Conservation (phyloP, 30 jellyfish, hydroid and myxozoan genomes). For the Chironex yamaguchii region DNA sequence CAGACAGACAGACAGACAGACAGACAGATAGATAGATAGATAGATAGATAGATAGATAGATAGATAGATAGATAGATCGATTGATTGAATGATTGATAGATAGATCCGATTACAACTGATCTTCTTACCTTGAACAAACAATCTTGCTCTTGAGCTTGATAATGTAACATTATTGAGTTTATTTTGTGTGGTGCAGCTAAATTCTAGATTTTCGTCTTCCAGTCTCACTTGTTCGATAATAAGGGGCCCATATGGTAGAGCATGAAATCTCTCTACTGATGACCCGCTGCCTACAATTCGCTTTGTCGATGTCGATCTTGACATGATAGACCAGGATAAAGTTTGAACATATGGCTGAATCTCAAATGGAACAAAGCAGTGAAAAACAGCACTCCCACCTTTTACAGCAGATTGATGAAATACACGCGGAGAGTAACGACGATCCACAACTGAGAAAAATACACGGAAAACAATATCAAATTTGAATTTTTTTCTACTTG, state of each 20-base stretch:
- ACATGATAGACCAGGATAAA: conserved; percentile 76
- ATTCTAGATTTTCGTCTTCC: conserved; percentile 62
- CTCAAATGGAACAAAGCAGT: conserved; percentile 64
- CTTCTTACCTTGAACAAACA: conserved; percentile 70
- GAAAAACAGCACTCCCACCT: conserved; percentile 85
- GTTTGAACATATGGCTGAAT: conserved; percentile 45
- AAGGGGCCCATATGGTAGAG: conserved; percentile 62
- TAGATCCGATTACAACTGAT: neutral
- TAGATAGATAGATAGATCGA: too few species aligned
- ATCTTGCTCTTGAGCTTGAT: conserved; percentile 66
- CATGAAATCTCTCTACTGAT: conserved; percentile 68
- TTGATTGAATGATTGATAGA: neutral
- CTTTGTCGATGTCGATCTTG: conserved; percentile 46
- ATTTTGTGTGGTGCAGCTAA: conserved; percentile 72
- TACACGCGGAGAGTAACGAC: conserved; percentile 82
- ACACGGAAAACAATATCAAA: neutral
- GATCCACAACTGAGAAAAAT: conserved; percentile 70
- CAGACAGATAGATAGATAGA: too few species aligned
- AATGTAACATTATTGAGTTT: conserved; percentile 51
- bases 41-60: too few species aligned
- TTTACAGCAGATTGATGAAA: conserved; percentile 72
- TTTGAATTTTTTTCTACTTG: too few species aligned
- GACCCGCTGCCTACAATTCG: conserved; percentile 47
- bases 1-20: too few species aligned
- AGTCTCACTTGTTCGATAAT: conserved; percentile 49